Conservation (phyloP, 1,140 invertebrate species). For the Scaptomyza montana region DNA sequence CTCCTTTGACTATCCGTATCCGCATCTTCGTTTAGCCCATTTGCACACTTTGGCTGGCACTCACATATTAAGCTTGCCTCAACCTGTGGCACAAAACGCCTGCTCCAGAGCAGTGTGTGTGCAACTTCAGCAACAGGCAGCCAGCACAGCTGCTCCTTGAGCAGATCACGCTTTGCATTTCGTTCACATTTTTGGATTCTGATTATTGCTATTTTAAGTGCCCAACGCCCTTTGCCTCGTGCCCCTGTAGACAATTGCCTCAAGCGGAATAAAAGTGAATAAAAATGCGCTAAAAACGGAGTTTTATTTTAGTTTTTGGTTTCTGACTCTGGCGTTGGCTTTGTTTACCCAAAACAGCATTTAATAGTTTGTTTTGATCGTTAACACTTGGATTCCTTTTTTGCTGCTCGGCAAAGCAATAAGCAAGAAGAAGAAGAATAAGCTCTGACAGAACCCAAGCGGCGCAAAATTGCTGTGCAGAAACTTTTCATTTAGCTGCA, state of each 20-base stretch:
- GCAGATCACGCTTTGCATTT: slow-evolving; percentile 71
- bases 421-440: slow-evolving; percentile 13
- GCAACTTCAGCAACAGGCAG: slow-evolving; percentile 57
- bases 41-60: slow-evolving; percentile 28
- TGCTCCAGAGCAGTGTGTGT: slow-evolving; percentile 13
- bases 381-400: slow-evolving; percentile 26
- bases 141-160: slow-evolving; percentile 40
- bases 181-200: slow-evolving; percentile 72
- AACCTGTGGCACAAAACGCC: slow-evolving; percentile 40
- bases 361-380: slow-evolving; percentile 42
- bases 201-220: slow-evolving; percentile 73
- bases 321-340: slow-evolving; percentile 12
- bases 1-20: slow-evolving; percentile 23
- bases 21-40: slow-evolving; percentile 41
- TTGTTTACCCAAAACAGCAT: slow-evolving; percentile 25
- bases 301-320: slow-evolving; percentile 5
- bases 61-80: slow-evolving; percentile 16
- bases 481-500: slow-evolving; percentile 48
- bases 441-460: slow-evolving; percentile 36
- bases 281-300: slow-evolving; percentile 34
- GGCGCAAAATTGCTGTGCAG: slow-evolving; percentile 39
- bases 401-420: slow-evolving; percentile 30
- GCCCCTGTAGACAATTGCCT: slow-evolving; percentile 16
- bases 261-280: slow-evolving; percentile 63
- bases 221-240: slow-evolving; percentile 26